Evolutionary conservation across 2,113 vertebrate genomes (phyloP).

Genomic region (Rhynchopsitta pachyrhyncha): DNA sequence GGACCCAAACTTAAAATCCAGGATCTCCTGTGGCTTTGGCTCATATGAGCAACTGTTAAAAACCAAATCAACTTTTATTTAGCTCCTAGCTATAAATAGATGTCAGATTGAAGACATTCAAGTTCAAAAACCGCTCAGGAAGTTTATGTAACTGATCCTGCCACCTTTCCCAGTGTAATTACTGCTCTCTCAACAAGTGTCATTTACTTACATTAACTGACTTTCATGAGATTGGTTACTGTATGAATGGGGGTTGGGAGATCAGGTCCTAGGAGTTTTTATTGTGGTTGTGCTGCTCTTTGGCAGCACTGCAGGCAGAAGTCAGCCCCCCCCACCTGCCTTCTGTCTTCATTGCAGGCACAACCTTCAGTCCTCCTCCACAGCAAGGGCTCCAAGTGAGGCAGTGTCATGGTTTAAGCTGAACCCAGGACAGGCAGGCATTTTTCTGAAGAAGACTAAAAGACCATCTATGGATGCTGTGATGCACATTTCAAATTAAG

Average conservation of each 20-base stretch:
- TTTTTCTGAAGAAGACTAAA: not conserved
- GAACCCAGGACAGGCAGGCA: too few species aligned
- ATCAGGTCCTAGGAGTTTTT: not conserved
- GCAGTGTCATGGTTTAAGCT: too few species aligned
- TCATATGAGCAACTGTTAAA: not conserved
- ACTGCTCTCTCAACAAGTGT: not conserved
- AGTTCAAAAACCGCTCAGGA: not conserved
- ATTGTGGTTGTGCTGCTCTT: not conserved
- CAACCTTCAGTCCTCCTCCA: not conserved
- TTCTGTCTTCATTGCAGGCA: not conserved
- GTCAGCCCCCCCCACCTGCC: not conserved
- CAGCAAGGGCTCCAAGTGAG: too few species aligned
- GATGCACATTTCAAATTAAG: constrained; percentile 35
- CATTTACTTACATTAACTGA: not conserved
- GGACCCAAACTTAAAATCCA: not conserved
- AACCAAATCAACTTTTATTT: not conserved
- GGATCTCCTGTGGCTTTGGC: not conserved
- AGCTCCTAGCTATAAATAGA: not conserved
- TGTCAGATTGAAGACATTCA: not conserved
- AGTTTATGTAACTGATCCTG: not conserved
- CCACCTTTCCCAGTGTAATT: not conserved
- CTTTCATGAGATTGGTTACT: not conserved
- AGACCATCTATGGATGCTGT: not conserved
- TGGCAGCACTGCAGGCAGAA: not conserved
- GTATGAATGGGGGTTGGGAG: not conserved